Conservation (phyloP, 2,888 invertebrate genomes). For the Drosophila cognata region DNA sequence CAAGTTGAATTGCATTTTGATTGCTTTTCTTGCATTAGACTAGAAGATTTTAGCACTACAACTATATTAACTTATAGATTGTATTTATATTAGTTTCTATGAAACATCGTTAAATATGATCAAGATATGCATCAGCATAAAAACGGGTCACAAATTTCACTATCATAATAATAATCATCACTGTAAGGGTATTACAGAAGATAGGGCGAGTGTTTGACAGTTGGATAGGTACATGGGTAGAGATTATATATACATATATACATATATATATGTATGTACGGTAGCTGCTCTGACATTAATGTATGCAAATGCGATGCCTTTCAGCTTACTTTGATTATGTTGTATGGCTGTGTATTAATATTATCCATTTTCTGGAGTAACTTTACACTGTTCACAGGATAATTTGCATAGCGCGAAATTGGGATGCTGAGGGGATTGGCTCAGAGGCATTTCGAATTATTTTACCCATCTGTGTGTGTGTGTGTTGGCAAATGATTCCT, state of each 20-base stretch:
- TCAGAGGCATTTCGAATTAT: constrained; percentile 20
- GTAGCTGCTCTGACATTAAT: constrained; percentile 61
- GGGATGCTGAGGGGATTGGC: constrained; percentile 34
- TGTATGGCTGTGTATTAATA: constrained; percentile 63
- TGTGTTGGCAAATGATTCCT: constrained; percentile 65
- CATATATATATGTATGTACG: background rate
- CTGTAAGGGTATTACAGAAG: constrained; percentile 16
- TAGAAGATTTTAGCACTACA: background rate
- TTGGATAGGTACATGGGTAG: constrained; percentile 11
- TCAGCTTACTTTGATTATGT: constrained; percentile 70
- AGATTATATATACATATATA: background rate
- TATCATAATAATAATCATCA: background rate
- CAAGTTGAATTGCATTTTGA: background rate
- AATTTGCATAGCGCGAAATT: constrained; percentile 55
- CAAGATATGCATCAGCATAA: background rate
- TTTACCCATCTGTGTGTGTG: background rate
- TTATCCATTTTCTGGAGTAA: constrained; percentile 64
- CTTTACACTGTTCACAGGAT: constrained; percentile 38
- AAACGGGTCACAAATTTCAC: background rate
- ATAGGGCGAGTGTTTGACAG: background rate
- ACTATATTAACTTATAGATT: background rate
- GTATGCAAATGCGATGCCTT: constrained; percentile 73
- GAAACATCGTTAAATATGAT: background rate
- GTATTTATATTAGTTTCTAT: background rate
- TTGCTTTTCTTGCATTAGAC: background rate